Evolutionary conservation across 2,888 invertebrate genomes (phyloP).

Genomic region (Polymixis lichenea): DNA sequence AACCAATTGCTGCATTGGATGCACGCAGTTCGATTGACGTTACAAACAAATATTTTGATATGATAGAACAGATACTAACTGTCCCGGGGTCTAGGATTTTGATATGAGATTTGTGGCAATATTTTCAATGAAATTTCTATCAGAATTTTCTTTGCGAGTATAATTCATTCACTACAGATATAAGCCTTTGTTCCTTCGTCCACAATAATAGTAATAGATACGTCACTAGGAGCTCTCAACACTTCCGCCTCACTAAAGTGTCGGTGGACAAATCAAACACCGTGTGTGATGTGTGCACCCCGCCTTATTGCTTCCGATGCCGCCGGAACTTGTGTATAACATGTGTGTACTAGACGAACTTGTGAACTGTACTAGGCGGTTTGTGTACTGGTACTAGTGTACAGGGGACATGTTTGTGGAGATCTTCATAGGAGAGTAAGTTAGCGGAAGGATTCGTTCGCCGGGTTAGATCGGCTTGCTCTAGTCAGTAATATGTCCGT

Average conservation of each 20-base stretch:
- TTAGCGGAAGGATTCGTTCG: background rate
- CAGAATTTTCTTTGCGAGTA: background rate
- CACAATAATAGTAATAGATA: background rate
- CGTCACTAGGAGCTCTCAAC: slow-evolving; percentile 16
- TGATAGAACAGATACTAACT: background rate
- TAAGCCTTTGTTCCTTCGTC: background rate
- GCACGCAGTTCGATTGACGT: background rate
- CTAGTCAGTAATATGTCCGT: background rate
- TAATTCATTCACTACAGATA: background rate
- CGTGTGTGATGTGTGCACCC: slow-evolving; percentile 17
- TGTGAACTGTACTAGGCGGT: slow-evolving; percentile 4
- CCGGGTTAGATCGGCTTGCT: background rate
- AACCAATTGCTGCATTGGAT: background rate
- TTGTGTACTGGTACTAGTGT: slow-evolving; percentile 19
- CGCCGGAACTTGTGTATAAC: slow-evolving; percentile 18
- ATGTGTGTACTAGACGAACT: slow-evolving; percentile 9
- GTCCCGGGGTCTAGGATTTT: background rate
- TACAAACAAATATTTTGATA: background rate
- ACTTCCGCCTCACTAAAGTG: slow-evolving; percentile 17
- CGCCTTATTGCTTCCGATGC: slow-evolving; percentile 52
- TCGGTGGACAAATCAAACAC: slow-evolving; percentile 39
- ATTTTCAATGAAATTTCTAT: background rate
- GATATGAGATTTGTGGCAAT: background rate
- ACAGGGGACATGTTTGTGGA: slow-evolving; percentile 16
- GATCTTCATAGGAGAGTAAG: slow-evolving; percentile 5